These are phyloP conservation scores for Eupsilia transversa DNA, from an alignment of 2,888 invertebrate genomes.

Conservation along the genomic window DNA sequence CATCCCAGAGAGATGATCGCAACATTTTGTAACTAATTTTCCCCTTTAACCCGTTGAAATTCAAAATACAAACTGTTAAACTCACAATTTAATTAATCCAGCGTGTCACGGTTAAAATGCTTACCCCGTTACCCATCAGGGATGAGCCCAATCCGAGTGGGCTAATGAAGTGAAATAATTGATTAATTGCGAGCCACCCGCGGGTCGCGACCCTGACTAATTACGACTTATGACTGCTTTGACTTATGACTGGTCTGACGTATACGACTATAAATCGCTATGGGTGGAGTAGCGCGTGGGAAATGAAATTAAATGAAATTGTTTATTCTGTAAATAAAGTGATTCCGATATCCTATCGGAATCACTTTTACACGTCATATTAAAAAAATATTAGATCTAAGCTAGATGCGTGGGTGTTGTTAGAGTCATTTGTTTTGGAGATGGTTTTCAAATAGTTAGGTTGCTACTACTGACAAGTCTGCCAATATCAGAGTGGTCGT, in stretches of 20 bases:
- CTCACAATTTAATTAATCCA: conserved; percentile 47
- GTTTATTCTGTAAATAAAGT: too few species aligned
- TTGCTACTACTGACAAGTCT: too few species aligned
- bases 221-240: conserved; percentile 70
- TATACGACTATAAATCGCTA: conserved; percentile 62
- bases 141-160: conserved; percentile 69
- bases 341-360: too few species aligned
- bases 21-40: not conserved
- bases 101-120: conserved; percentile 58
- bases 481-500: not conserved
- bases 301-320: too few species aligned
- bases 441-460: conserved; percentile 1
- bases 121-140: conserved; percentile 53
- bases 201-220: conserved; percentile 71
- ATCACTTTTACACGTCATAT: too few species aligned
- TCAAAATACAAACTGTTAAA: conserved; percentile 44
- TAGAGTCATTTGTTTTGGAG: not conserved
- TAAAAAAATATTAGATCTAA: too few species aligned
- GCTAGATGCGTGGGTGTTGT: not conserved
- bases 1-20: not conserved
- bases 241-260: conserved; percentile 48
- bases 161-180: conserved; percentile 85
- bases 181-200: conserved; percentile 82
- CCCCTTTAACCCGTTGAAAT: conserved; percentile 12
- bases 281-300: conserved; percentile 25